phyloP scores from a whole-genome alignment of 2,113 vertebrate species.

The Stegastes partitus region DNA sequence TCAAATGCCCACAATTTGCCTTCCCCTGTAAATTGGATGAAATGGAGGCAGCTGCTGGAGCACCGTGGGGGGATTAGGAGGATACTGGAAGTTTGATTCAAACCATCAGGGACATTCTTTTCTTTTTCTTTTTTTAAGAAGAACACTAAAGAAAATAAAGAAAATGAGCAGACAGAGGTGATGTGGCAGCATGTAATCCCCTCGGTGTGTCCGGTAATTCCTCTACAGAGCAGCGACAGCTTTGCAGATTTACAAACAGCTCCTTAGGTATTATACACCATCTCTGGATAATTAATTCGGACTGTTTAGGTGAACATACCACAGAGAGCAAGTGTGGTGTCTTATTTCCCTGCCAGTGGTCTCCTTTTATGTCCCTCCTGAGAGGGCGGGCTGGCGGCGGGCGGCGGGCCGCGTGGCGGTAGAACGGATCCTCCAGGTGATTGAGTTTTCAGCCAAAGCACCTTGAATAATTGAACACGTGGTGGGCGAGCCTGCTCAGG shows the following conservation, averaged over 20 bases:
- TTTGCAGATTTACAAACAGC: slow-evolving; percentile 38
- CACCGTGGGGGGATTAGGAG: slow-evolving; percentile 42
- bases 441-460: slow-evolving; percentile 82
- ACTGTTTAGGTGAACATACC: slow-evolving; percentile 73
- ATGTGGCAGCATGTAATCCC: slow-evolving; percentile 3
- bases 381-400: slow-evolving; percentile 2
- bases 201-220: slow-evolving; percentile 21
- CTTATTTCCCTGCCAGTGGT: slow-evolving; percentile 62
- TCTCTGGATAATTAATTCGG: slow-evolving; percentile 72
- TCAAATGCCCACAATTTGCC: slow-evolving; percentile 82
- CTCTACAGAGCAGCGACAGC: slow-evolving; percentile 4
- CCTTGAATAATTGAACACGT: slow-evolving; percentile 83
- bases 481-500: slow-evolving; percentile 77
- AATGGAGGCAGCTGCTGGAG: slow-evolving; percentile 74
- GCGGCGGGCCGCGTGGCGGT: slow-evolving; percentile 39
- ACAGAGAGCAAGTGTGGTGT: slow-evolving; percentile 49
- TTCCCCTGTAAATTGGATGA: slow-evolving; percentile 74
- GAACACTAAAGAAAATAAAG: slow-evolving; percentile 24
- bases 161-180: not conserved
- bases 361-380: slow-evolving; percentile 22
- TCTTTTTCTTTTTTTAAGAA: too few relatives aligned
- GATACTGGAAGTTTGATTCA: slow-evolving; percentile 38
- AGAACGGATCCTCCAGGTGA: slow-evolving; percentile 76
- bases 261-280: slow-evolving; percentile 44
- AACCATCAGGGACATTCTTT: slow-evolving; percentile 32